Evolutionary conservation across 2,113 vertebrate genomes (phyloP), one percentile per base, ranked within the genome.

Genomic region (Aplodontia rufa): DNA sequence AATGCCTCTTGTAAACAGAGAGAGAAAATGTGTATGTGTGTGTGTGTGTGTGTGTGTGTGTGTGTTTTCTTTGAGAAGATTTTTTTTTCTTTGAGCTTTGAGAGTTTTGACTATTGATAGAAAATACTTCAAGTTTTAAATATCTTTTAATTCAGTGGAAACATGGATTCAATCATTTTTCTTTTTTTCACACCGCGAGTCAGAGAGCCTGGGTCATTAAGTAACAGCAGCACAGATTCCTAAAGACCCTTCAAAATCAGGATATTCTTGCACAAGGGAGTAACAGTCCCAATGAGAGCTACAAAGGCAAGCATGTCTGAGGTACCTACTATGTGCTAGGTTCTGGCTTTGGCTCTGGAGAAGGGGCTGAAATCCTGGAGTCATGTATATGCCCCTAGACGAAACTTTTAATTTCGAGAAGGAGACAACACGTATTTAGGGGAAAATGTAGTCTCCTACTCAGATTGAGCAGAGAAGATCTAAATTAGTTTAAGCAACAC

Each of bases 341-440:
- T 58, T 84, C 37, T 83, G 32, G 20, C n/a, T 84, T 80, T 71
- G 24, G 87, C 40, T 40, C 51, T 69, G 53, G 16, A 2, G 16
- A 83, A 79, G 24, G 76, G 45, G 35, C 55, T 69, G n/a, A 71
- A 58, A 58, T 40, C 35, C 74, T 66, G 17, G 72, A 79, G 64
- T 28, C 94, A 8, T 88, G 17, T 58, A 26, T 55, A 47, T 81
- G 51, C 12, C 8, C 45, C 17, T 24, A 55, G 47, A 64, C 58
- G 37, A n/a, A 53, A 28, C n/a, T 94, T 94, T 40, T 72, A n/a
- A 84, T 90, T 93, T 87, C 90, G 55, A 58, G 74, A 72, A 78
- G 35, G 35, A 58, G 94, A 71, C 7, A 62, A 49, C 51, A 87
- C 6, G 12, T 1, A 11, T 68, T 68, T 22, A 82, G 37, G 28